These are phyloP conservation scores for Theretra japonica DNA, from an alignment of 2,888 invertebrate species.

Conservation along the genomic window DNA sequence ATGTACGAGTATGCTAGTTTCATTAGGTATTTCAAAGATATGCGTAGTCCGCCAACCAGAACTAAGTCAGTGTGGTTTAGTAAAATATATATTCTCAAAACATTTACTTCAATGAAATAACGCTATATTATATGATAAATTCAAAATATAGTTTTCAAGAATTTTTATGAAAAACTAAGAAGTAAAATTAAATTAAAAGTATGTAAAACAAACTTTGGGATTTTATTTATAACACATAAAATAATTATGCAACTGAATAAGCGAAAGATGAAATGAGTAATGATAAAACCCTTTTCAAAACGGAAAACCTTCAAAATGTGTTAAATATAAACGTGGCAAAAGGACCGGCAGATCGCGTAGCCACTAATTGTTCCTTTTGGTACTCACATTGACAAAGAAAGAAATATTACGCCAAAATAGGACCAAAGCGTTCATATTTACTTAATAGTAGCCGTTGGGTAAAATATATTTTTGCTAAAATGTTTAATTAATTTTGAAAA, in stretches of 20 bases:
- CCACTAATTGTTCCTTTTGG: neutral
- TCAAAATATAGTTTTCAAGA: no score
- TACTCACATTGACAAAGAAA: neutral
- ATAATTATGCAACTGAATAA: neutral
- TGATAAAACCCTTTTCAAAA: conserved; percentile 1
- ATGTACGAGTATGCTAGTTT: no score
- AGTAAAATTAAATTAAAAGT: no score
- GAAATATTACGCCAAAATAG: neutral
- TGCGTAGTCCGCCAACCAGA: no score
- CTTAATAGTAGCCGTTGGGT: neutral
- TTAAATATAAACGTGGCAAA: neutral
- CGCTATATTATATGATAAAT: no score
- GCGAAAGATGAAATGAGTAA: neutral
- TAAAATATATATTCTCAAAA: no score
- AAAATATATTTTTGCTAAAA: neutral
- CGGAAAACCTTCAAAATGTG: neutral
- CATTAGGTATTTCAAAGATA: no score
- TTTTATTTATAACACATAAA: neutral
- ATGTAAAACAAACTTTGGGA: no score
- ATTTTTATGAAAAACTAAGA: no score
- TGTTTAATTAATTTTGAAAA: no score
- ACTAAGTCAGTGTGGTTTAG: no score
- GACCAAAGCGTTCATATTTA: neutral
- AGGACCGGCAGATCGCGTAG: neutral
- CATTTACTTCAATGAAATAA: no score